Evolutionary conservation across 2,797 vertebrate genomes (phyloP).

Genomic region (Periophthalmus magnuspinnatus): DNA sequence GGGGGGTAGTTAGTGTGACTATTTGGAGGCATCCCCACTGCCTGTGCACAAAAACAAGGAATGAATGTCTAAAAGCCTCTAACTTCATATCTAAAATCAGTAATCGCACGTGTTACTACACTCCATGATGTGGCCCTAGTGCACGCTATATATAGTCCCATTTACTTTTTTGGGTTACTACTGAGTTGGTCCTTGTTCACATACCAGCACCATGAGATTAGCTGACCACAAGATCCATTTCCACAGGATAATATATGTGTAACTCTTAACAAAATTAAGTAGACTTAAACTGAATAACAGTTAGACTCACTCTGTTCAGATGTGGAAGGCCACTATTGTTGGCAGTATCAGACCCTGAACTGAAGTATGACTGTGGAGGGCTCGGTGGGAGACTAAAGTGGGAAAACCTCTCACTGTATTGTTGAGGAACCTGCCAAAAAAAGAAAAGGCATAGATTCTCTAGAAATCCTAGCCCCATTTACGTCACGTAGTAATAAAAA

Average conservation of each 20-base stretch:
- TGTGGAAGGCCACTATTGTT: conserved; percentile 69
- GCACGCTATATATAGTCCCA: too few species aligned
- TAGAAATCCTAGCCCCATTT: too few species aligned
- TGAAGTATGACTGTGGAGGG: conserved; percentile 82
- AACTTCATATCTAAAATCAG: too few species aligned
- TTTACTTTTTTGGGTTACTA: too few species aligned
- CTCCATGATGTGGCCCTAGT: too few species aligned
- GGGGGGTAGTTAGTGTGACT: conserved; percentile 74
- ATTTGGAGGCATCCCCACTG: conserved; percentile 83
- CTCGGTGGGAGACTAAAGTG: conserved; percentile 67
- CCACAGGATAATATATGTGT: too few species aligned
- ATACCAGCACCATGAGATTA: neutral
- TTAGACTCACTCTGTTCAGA: conserved; percentile 82
- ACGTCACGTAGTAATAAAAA: too few species aligned
- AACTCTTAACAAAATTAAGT: too few species aligned
- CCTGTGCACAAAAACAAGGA: conserved; percentile 66
- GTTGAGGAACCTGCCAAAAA: conserved; percentile 57
- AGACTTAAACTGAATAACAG: too few species aligned
- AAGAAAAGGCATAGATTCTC: too few species aligned
- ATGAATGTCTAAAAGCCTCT: neutral
- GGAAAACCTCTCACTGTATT: conserved; percentile 70
- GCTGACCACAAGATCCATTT: neutral
- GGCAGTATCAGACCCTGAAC: conserved; percentile 68
- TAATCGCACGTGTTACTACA: too few species aligned
- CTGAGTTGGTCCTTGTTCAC: too few species aligned